phyloP scores from a whole-genome alignment of 2,888 invertebrate genomes.

The Melinopterus prodromus region DNA sequence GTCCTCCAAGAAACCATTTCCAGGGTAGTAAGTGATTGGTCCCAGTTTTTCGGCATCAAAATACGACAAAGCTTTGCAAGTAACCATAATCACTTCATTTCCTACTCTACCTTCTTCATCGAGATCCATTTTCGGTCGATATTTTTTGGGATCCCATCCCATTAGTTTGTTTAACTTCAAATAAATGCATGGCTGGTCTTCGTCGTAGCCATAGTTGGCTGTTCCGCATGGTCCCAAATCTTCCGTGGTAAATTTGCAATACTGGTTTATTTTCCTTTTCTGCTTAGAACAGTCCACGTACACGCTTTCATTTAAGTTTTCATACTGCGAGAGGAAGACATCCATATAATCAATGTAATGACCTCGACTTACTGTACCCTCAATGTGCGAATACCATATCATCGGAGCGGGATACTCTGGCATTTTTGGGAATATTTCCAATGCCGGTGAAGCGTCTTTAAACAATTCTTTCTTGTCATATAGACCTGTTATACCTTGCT shows the following conservation, averaged over 20 bases:
- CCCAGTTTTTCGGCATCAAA: constrained; percentile 30
- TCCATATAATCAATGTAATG: constrained; percentile 27
- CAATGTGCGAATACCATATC: neutral
- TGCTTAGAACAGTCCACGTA: constrained; percentile 31
- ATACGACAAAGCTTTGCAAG: constrained; percentile 18
- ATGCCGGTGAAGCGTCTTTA: neutral
- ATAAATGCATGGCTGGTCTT: constrained; percentile 27
- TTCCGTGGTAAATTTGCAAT: constrained; percentile 27
- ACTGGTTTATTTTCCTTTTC: constrained; percentile 9
- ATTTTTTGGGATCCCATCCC: constrained; percentile 26
- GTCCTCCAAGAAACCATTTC: constrained; percentile 18
- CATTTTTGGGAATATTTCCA: constrained; percentile 14
- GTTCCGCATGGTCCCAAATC: constrained; percentile 29
- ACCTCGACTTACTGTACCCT: neutral
- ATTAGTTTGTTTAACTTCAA: constrained; percentile 30
- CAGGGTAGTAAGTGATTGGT: constrained; percentile 19
- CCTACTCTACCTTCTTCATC: neutral
- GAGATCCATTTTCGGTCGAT: neutral
- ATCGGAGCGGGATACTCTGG: neutral
- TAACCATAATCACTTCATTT: constrained; percentile 22
- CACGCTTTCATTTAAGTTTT: constrained; percentile 23
- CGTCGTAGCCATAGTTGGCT: constrained; percentile 26
- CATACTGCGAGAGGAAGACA: constrained; percentile 25
- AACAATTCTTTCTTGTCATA: neutral
- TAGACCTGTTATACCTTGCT: neutral